phyloP scores from a whole-genome alignment of 2,888 invertebrate genomes.

The Rambutsinella grinnellia region DNA sequence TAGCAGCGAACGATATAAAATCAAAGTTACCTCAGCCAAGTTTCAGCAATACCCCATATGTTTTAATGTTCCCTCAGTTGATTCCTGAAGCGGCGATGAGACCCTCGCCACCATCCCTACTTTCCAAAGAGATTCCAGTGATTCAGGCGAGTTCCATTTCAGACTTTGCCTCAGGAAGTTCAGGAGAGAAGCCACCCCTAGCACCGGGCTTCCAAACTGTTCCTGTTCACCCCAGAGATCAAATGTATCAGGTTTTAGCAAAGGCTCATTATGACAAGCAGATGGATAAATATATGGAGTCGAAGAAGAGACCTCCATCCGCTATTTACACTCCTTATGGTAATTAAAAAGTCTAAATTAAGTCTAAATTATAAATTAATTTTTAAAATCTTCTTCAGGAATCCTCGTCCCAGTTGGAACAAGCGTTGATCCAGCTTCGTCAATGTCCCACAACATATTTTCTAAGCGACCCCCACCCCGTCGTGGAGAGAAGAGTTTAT shows the following conservation, averaged over 20 bases:
- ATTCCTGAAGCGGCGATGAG: slow-evolving; percentile 56
- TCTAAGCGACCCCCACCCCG: slow-evolving; percentile 22
- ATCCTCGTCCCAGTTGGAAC: slow-evolving; percentile 43
- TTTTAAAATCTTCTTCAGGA: too few species aligned
- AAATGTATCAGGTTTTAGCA: slow-evolving; percentile 66
- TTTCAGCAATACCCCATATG: slow-evolving; percentile 65
- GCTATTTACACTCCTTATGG: slow-evolving; percentile 66
- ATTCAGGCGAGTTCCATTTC: slow-evolving; percentile 49
- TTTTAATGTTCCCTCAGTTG: slow-evolving; percentile 66
- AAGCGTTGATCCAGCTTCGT: slow-evolving; percentile 30
- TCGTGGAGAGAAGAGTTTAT: slow-evolving; percentile 41
- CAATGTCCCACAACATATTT: slow-evolving; percentile 18
- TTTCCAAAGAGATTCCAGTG: slow-evolving; percentile 59
- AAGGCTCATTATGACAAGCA: slow-evolving; percentile 63
- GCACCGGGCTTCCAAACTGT: slow-evolving; percentile 62
- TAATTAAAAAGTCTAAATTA: neutral
- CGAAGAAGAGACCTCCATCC: slow-evolving; percentile 60
- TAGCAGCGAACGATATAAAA: neutral
- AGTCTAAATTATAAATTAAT: too few species aligned
- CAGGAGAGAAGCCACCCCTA: slow-evolving; percentile 51
- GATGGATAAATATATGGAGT: slow-evolving; percentile 61
- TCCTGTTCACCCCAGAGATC: slow-evolving; percentile 64
- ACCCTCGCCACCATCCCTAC: slow-evolving; percentile 56
- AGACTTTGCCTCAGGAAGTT: slow-evolving; percentile 41
- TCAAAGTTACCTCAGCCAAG: slow-evolving; percentile 17